Percentiles rank a stretch among this genome's conserved stretches.
Evolutionary conservation across 2,113 vertebrate genomes (phyloP).

Genomic region (Mugil cephalus): DNA sequence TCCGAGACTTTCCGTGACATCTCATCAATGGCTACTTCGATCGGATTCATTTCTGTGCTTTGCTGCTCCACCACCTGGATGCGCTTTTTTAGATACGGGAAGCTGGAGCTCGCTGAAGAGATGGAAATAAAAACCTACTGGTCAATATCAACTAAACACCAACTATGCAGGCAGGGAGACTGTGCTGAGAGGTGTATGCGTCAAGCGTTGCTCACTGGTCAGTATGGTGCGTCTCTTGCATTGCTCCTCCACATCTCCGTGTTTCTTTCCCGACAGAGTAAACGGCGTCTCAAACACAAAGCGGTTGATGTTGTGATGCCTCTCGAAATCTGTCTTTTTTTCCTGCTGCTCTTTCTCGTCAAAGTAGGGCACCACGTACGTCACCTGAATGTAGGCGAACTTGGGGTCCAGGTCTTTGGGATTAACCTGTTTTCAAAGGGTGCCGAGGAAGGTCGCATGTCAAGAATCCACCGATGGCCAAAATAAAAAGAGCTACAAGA

Average conservation of each 20-base stretch:
- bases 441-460: not conserved
- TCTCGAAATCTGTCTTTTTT: constrained; percentile 94
- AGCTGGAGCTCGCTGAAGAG: constrained; percentile 90
- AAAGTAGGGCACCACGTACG: constrained; percentile 95
- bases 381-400: constrained; percentile 98
- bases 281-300: constrained; percentile 99
- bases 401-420: constrained; percentile 96
- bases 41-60: constrained; percentile 96
- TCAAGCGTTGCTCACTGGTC: constrained; percentile 93
- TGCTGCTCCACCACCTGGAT: constrained; percentile 96
- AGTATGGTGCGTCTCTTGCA: constrained; percentile 96
- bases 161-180: not conserved
- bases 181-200: no score
- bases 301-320: constrained; percentile 95
- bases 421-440: constrained; percentile 87
- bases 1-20: constrained; percentile 98
- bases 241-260: constrained; percentile 96
- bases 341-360: constrained; percentile 95
- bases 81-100: constrained; percentile 97
- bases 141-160: not conserved
- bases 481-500: not conserved
- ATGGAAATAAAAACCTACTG: not conserved
- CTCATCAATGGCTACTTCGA: constrained; percentile 99
- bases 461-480: not conserved
- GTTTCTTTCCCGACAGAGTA: constrained; percentile 95